Conservation (phyloP, 2,888 invertebrate species). For the Phragmatobia fuliginosa region DNA sequence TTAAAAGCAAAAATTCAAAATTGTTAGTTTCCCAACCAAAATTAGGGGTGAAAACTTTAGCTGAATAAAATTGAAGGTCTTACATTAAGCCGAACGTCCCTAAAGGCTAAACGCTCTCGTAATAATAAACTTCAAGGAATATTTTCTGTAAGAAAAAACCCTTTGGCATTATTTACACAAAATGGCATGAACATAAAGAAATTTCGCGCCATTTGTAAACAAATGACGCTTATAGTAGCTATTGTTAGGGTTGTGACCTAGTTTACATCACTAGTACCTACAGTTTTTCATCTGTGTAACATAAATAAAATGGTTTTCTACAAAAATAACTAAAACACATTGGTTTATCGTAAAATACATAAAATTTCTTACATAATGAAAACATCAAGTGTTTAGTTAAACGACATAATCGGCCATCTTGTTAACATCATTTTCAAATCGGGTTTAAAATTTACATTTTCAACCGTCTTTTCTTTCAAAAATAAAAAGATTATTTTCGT, state of each 20-base stretch:
- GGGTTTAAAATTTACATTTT: neutral
- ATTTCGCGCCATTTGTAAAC: constrained; percentile 69
- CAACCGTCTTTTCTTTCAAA: neutral
- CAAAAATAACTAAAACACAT: no score
- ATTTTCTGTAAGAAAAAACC: constrained; percentile 46
- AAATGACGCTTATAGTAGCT: constrained; percentile 51
- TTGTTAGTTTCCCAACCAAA: constrained; percentile 9
- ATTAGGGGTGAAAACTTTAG: constrained; percentile 38
- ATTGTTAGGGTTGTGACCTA: constrained; percentile 34
- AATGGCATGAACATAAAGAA: constrained; percentile 66
- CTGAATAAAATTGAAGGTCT: constrained; percentile 29
- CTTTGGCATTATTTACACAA: constrained; percentile 54
- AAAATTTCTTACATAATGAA: neutral
- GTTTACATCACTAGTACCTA: constrained; percentile 52
- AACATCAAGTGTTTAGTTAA: neutral
- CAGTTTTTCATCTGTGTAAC: constrained; percentile 37
- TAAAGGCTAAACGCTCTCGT: constrained; percentile 39
- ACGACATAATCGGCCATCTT: neutral
- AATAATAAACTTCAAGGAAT: constrained; percentile 55
- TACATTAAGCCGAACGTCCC: constrained; percentile 27
- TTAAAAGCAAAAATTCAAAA: neutral
- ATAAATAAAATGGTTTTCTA: no score
- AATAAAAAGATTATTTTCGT: constrained; percentile 28
- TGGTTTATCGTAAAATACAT: neutral
- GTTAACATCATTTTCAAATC: neutral